Evolutionary conservation across 2,797 vertebrate genomes (phyloP), one percentile per base, ranked within the genome.

Genomic region (Enteromius thamalakanensis): DNA sequence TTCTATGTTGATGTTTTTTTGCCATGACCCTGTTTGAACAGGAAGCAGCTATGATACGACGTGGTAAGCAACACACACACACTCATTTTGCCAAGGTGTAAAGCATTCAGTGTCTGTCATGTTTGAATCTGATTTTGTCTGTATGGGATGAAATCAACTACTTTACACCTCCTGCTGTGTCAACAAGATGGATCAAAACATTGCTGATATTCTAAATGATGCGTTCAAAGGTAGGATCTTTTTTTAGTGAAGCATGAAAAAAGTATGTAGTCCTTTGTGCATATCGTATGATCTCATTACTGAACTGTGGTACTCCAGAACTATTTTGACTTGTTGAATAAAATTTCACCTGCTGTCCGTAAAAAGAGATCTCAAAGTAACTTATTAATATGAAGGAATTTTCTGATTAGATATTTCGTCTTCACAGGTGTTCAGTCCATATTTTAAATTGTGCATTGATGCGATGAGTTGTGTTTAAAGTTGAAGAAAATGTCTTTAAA

Each of bases 161-260:
- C 34, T 83, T 89, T 84, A n/a, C 32, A 47, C 70, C 26, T 68
- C 45, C 9, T 49, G 65, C 85, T 89, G 15, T 85, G 40, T 19
- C 68, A 89, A 90, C 37, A 91, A 76, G 74, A 95, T 95, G 94
- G 94, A 95, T 19, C 71, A 87, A 82, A 88, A 81, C 82, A 71
- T 92, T 79, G 65, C 88, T n/a, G 91, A 94, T 87, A 85, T 93
- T 45, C 84, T 92, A 0, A 87, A 71, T 21, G 91, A 91, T 85
- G 90, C 87, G 62, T 93, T 94, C 86, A 80, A 92, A 90, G 94
- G 94, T 94, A 90, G 91, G 90, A 40, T 26, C 68, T 21, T 37
- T 69, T 5, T 68, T 9, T 29, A 7, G 34, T 49, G 29, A 64
- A 58, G 26, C 17, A 72, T 4, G 9, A 3, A 74, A 69, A 19